Conservation (phyloP, 2,888 invertebrate genomes). For the Drepanosiphum platanoidis region DNA sequence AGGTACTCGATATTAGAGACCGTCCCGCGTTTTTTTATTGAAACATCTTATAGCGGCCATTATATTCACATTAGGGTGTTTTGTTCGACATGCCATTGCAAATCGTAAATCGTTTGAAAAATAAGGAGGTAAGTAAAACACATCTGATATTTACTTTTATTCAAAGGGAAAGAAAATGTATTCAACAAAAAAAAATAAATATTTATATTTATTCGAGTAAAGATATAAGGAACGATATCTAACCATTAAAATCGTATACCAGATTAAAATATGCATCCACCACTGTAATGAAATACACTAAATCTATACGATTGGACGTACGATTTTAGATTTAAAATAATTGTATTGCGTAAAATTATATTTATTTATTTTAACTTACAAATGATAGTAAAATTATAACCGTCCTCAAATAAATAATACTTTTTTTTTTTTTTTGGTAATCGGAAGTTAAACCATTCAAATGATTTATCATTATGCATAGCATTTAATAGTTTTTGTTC, state of each 20-base stretch:
- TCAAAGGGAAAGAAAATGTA: background rate
- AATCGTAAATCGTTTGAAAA: conserved; percentile 11
- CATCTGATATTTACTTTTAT: background rate
- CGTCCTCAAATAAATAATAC: background rate
- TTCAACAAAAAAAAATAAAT: conserved; percentile 13
- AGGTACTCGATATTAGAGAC: background rate
- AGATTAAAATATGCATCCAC: background rate
- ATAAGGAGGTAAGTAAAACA: background rate
- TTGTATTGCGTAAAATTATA: background rate
- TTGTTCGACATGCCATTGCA: background rate
- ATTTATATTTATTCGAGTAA: background rate
- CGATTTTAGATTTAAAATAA: background rate
- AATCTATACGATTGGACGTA: background rate
- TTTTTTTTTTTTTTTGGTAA: background rate
- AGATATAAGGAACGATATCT: background rate
- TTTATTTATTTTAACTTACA: background rate
- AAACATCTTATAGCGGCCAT: background rate
- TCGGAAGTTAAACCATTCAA: background rate
- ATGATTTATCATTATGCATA: background rate
- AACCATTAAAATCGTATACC: background rate
- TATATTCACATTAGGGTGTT: conserved; percentile 30
- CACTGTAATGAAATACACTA: background rate
- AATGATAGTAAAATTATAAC: background rate
- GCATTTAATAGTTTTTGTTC: background rate
- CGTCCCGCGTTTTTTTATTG: background rate